Percentiles rank a stretch among this genome's conserved stretches.
Conservation (phyloP, 1,140 invertebrate genomes). For the Lordiphosa clarofinis region DNA sequence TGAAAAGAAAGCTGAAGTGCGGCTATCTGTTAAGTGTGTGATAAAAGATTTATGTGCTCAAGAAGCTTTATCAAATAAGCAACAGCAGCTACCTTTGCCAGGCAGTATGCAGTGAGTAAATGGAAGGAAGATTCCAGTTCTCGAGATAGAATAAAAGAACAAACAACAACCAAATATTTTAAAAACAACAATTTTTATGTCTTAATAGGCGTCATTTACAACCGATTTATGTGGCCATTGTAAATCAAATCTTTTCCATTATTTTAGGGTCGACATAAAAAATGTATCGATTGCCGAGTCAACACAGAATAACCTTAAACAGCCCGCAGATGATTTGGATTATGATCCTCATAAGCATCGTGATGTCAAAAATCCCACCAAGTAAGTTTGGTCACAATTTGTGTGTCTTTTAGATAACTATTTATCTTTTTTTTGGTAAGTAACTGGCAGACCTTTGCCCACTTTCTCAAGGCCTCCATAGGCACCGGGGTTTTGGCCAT, state of each 20-base stretch:
- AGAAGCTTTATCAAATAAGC: constrained; percentile 58
- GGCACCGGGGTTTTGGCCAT: constrained; percentile 91
- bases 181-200: neutral
- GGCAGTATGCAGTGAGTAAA: constrained; percentile 56
- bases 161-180: neutral
- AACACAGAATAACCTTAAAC: constrained; percentile 16
- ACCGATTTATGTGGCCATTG: constrained; percentile 37
- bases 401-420: constrained; percentile 4
- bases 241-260: constrained; percentile 22
- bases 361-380: constrained; percentile 85
- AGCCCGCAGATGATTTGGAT: constrained; percentile 80
- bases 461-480: constrained; percentile 86
- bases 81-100: constrained; percentile 29
- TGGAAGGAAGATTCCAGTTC: constrained; percentile 17
- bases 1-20: constrained; percentile 1
- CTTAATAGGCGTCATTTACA: constrained; percentile 4
- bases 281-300: constrained; percentile 22
- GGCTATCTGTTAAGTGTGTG: constrained; percentile 26
- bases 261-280: constrained; percentile 38
- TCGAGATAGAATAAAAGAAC: constrained; percentile 20
- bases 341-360: constrained; percentile 85
- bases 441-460: constrained; percentile 85
- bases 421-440: constrained; percentile 80
- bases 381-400: constrained; percentile 81
- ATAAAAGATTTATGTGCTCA: constrained; percentile 60